Conservation (phyloP, 2,797 vertebrate genomes). For the Tachyglossus aculeatus region DNA sequence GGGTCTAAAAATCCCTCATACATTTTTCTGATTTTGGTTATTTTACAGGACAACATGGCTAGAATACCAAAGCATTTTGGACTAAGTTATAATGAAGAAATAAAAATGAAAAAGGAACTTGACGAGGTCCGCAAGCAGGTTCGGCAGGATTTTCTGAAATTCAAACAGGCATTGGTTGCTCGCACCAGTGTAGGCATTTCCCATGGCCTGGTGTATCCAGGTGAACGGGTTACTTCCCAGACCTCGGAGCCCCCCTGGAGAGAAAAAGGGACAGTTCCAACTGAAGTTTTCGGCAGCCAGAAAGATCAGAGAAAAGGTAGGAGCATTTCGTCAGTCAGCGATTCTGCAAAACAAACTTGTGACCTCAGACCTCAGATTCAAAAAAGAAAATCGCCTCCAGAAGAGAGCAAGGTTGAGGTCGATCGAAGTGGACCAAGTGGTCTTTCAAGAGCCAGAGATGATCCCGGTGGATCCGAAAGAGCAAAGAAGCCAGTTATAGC, state of each 20-base stretch:
- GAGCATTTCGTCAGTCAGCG: slow-evolving; percentile 21
- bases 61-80: slow-evolving; percentile 51
- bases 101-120: slow-evolving; percentile 57
- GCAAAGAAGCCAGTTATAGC: slow-evolving; percentile 66
- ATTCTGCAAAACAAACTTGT: slow-evolving; percentile 19
- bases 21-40: slow-evolving; percentile 24
- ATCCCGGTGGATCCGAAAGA: neutral
- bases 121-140: slow-evolving; percentile 56
- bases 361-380: slow-evolving; percentile 8
- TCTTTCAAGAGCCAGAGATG: too few relatives aligned
- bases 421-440: too few relatives aligned
- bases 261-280: slow-evolving; percentile 36
- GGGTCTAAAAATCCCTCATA: too few relatives aligned
- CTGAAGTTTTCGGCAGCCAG: slow-evolving; percentile 28
- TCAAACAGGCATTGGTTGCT: slow-evolving; percentile 46
- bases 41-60: slow-evolving; percentile 58
- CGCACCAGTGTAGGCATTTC: slow-evolving; percentile 6
- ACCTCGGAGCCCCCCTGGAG: slow-evolving; percentile 17
- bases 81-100: slow-evolving; percentile 63
- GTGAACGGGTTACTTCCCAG: slow-evolving; percentile 25
- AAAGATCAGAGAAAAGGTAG: slow-evolving; percentile 31
- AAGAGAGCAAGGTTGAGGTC: neutral
- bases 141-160: slow-evolving; percentile 53
- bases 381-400: slow-evolving; percentile 33
- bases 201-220: neutral